A percentile compares a stretch with the other conserved stretches of the same genome.
Evolutionary conservation across 2,797 vertebrate genomes (phyloP).

Genomic region (Oreonectes daqikongensis): DNA sequence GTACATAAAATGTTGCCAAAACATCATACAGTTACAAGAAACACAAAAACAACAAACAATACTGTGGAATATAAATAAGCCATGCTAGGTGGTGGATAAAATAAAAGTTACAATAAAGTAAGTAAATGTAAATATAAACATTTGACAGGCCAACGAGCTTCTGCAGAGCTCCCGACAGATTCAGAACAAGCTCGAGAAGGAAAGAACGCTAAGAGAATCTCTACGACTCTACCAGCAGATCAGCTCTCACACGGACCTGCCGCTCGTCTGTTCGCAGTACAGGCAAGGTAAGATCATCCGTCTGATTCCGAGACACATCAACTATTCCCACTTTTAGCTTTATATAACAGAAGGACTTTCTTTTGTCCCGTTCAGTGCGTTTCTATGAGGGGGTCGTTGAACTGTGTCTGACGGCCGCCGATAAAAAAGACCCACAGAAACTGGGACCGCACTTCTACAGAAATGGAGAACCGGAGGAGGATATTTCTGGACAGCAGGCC

Average conservation of each 20-base stretch:
- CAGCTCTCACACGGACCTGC: constrained; percentile 92
- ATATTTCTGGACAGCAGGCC: constrained; percentile 86
- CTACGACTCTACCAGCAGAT: constrained; percentile 94
- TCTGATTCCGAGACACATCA: background rate
- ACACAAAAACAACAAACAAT: too few species aligned
- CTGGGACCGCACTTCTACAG: constrained; percentile 97
- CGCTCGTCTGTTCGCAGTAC: constrained; percentile 91
- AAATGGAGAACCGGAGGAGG: constrained; percentile 95
- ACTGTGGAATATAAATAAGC: too few species aligned
- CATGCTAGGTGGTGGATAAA: too few species aligned
- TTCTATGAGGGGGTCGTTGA: constrained; percentile 97
- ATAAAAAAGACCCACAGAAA: constrained; percentile 95
- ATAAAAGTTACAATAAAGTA: too few species aligned
- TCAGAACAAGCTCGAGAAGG: constrained; percentile 90
- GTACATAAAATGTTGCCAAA: too few species aligned
- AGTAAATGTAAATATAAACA: too few species aligned
- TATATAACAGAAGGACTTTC: background rate
- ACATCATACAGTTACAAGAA: too few species aligned
- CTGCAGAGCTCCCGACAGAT: constrained; percentile 91
- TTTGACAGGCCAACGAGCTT: constrained; percentile 90
- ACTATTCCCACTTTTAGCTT: background rate
- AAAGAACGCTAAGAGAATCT: constrained; percentile 89
- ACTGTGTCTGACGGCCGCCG: constrained; percentile 91
- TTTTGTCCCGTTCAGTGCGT: constrained; percentile 77
- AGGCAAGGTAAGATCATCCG: constrained; percentile 83